Conservation (phyloP, 2,113 vertebrate genomes). For the Mesocricetus auratus region DNA sequence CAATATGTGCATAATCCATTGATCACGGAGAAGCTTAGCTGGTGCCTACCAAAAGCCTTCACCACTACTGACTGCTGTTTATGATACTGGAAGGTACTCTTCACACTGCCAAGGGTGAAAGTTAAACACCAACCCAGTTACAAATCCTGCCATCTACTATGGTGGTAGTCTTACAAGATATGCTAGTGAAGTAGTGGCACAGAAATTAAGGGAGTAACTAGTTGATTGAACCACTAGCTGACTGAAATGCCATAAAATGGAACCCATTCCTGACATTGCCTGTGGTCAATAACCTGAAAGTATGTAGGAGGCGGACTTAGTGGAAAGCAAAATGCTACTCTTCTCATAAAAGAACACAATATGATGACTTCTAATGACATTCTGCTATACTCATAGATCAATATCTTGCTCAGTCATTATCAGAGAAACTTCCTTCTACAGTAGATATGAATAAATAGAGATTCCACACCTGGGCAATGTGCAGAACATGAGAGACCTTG, state of each 20-base stretch:
- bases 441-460: not conserved
- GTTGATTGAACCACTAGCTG: not conserved
- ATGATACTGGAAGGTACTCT: not conserved
- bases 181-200: not conserved
- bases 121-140: not conserved
- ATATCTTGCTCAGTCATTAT: not conserved
- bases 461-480: not conserved
- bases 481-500: not conserved
- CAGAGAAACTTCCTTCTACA: not conserved
- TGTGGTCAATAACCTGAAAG: not conserved
- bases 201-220: not conserved
- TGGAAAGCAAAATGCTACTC: not conserved
- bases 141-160: not conserved
- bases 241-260: not conserved
- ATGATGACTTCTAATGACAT: not conserved
- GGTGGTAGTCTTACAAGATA: not conserved
- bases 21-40: not conserved
- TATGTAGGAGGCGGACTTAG: not conserved
- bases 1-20: not conserved
- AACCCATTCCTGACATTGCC: not conserved
- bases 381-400: not conserved
- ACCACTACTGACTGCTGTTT: not conserved
- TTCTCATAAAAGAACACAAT: not conserved
- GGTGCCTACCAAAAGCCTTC: not conserved
- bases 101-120: not conserved